phyloP scores from a whole-genome alignment of 2,888 invertebrate species.

The Maniola hyperantus region DNA sequence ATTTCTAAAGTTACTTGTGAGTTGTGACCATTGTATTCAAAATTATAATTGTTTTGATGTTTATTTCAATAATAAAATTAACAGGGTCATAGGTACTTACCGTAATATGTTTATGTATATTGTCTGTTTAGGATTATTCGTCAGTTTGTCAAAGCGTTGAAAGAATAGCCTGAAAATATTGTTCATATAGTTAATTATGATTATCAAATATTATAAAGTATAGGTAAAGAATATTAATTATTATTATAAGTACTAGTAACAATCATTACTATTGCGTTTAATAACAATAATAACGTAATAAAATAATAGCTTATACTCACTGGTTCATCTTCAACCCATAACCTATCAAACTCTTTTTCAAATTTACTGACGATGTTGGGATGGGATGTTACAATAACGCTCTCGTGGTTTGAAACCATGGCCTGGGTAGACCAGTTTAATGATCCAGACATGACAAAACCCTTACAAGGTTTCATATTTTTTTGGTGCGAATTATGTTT shows the following conservation, averaged over 20 bases:
- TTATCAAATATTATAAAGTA: neutral
- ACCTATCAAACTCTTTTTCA: constrained; percentile 82
- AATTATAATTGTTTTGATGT: too few species aligned
- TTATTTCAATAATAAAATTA: too few species aligned
- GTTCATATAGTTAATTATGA: neutral
- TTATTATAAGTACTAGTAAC: neutral
- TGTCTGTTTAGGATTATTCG: constrained; percentile 11
- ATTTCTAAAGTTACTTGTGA: too few species aligned
- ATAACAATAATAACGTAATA: neutral
- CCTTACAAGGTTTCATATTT: constrained; percentile 58
- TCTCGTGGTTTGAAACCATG: constrained; percentile 87
- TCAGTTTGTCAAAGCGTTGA: constrained; percentile 42
- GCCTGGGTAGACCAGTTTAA: constrained; percentile 90
- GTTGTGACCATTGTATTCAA: too few species aligned
- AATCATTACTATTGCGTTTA: neutral
- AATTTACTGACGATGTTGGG: constrained; percentile 79
- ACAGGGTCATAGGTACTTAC: neutral
- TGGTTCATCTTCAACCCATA: constrained; percentile 82
- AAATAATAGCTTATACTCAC: constrained; percentile 48
- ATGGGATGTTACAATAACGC: constrained; percentile 85
- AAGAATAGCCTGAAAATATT: constrained; percentile 54
- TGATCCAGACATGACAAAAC: constrained; percentile 86
- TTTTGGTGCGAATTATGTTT: constrained; percentile 48
- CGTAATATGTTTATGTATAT: neutral
- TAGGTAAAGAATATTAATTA: too few species aligned